These are phyloP conservation scores for Pterois miles DNA, from an alignment of 2,797 vertebrate species.

Conservation along the genomic window DNA sequence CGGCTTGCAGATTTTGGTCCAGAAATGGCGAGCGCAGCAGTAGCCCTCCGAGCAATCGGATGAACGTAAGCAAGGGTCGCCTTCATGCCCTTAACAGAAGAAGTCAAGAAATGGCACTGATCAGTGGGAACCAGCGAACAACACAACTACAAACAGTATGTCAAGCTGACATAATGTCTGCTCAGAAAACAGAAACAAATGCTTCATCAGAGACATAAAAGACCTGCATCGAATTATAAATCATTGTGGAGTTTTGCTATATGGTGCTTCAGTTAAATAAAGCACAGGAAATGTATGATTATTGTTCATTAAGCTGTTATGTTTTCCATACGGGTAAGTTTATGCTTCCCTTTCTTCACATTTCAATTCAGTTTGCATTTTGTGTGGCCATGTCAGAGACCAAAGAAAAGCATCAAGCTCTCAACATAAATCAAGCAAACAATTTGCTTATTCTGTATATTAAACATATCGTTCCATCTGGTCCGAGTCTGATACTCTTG, in stretches of 20 bases:
- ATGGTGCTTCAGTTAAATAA: conserved; percentile 19
- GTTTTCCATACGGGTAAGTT: conserved; percentile 61
- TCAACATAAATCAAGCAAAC: conserved; percentile 50
- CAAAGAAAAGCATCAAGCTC: conserved; percentile 28
- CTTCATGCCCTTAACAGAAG: conserved; percentile 88
- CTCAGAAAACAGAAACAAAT: conserved; percentile 34
- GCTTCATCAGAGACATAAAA: conserved; percentile 35
- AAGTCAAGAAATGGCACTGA: neutral
- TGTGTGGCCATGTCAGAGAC: conserved; percentile 40
- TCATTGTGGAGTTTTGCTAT: conserved; percentile 12
- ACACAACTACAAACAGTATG: neutral
- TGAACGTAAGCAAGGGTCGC: conserved; percentile 93
- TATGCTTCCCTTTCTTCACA: conserved; percentile 46
- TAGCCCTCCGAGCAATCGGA: conserved; percentile 94
- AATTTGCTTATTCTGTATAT: conserved; percentile 56
- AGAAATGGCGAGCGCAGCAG: conserved; percentile 98
- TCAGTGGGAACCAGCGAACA: conserved; percentile 13
- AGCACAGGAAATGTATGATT: conserved; percentile 61
- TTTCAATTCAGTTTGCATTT: conserved; percentile 48
- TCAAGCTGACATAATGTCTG: conserved; percentile 1
- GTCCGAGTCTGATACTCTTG: conserved; percentile 42
- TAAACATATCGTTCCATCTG: conserved; percentile 46
- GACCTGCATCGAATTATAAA: conserved; percentile 26
- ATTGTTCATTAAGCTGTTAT: conserved; percentile 63
- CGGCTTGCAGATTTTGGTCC: conserved; percentile 99